Evolutionary conservation across 2,888 invertebrate species (phyloP).

Genomic region (Carpatolechia fugitivella): DNA sequence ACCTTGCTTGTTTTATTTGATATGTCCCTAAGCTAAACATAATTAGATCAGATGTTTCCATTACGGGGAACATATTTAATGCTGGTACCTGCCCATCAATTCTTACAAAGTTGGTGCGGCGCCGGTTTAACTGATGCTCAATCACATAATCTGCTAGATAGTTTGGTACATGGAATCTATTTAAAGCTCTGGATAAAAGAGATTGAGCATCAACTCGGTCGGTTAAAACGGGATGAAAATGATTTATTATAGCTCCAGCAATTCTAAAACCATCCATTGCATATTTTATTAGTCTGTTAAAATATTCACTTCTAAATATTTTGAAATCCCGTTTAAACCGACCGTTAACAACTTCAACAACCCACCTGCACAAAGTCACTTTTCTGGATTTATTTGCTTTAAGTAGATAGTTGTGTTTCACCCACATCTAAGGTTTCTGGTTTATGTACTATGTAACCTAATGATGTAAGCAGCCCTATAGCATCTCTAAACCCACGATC

Average conservation of each 20-base stretch:
- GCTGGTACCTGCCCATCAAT: neutral
- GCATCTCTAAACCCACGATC: slow-evolving; percentile 8
- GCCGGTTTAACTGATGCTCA: neutral
- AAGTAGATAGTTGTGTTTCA: slow-evolving; percentile 18
- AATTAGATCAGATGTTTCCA: neutral
- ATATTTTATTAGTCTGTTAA: neutral
- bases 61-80: slow-evolving; percentile 6
- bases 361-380: slow-evolving; percentile 10
- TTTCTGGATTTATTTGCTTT: slow-evolving; percentile 17
- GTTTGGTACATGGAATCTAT: neutral
- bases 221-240: slow-evolving; percentile 8
- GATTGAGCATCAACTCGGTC: neutral
- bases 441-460: neutral
- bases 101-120: neutral
- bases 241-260: slow-evolving; percentile 13
- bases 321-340: slow-evolving; percentile 15
- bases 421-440: neutral
- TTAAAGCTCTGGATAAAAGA: neutral
- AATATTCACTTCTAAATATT: slow-evolving; percentile 7
- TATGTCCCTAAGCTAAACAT: neutral
- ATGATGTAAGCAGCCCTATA: neutral
- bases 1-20: slow-evolving; percentile 1
- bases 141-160: neutral
- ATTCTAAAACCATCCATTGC: slow-evolving; percentile 12
- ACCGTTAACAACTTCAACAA: too few relatives aligned